Percentiles rank a stretch among this genome's conserved stretches.
Conservation (phyloP, 2,888 invertebrate species). For the Diabrotica balteata region DNA sequence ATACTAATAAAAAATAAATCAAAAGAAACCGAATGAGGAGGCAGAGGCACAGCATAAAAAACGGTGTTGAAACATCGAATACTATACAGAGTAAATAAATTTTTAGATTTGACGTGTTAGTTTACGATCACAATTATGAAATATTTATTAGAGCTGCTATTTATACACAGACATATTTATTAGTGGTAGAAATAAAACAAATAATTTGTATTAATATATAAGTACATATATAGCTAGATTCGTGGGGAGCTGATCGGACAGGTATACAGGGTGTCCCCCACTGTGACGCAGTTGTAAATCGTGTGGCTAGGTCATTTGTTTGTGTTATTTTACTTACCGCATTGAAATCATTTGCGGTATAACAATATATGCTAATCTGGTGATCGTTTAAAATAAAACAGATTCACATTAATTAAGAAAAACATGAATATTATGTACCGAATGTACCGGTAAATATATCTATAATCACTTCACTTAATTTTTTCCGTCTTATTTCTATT, state of each 20-base stretch:
- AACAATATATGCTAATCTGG: too few relatives aligned
- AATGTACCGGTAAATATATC: too few relatives aligned
- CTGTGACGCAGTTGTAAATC: constrained; percentile 10
- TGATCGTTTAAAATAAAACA: too few relatives aligned
- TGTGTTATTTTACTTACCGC: constrained; percentile 6
- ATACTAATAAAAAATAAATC: constrained; percentile 38
- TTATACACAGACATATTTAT: constrained; percentile 59
- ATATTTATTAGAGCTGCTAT: constrained; percentile 58
- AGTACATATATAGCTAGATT: constrained; percentile 51
- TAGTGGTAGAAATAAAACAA: constrained; percentile 59
- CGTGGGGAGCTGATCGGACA: constrained; percentile 47
- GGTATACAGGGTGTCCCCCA: constrained; percentile 25
- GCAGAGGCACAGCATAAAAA: constrained; percentile 33
- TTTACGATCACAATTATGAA: constrained; percentile 57
- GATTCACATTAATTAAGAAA: too few relatives aligned
- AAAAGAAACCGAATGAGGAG: constrained; percentile 31
- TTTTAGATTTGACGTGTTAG: constrained; percentile 48
- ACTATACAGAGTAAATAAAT: constrained; percentile 48
- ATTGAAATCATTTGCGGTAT: neutral
- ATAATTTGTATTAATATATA: constrained; percentile 56
- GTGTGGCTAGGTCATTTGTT: constrained; percentile 2
- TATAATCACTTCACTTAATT: too few relatives aligned
- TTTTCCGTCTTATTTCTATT: too few relatives aligned
- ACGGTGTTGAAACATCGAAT: constrained; percentile 45
- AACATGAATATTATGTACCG: too few relatives aligned